These are phyloP conservation scores for Neolamprologus devosi DNA, from an alignment of 2,113 vertebrate species.

Conservation along the genomic window DNA sequence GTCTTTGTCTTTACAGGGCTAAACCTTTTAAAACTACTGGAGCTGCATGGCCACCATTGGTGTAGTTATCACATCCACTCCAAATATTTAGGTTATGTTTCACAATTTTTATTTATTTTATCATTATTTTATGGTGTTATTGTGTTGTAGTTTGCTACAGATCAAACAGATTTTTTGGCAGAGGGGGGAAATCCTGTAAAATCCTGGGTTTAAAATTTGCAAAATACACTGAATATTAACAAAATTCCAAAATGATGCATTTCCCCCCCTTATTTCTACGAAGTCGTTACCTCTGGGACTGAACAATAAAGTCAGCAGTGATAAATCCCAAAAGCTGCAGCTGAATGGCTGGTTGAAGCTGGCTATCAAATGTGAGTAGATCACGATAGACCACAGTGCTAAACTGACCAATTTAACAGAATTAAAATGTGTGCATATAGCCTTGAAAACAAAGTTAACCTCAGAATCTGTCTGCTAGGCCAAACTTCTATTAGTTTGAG, in stretches of 20 bases:
- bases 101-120: not conserved
- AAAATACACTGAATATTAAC: not conserved
- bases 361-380: not conserved
- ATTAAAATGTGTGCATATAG: not conserved
- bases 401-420: not conserved
- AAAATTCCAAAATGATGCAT: not conserved
- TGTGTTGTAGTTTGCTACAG: not conserved
- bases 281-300: not conserved
- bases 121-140: not conserved
- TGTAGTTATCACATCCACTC: not conserved
- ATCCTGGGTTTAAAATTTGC: not conserved
- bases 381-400: not conserved
- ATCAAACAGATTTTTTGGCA: not conserved
- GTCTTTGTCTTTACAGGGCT: not conserved
- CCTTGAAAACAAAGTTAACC: not conserved
- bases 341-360: not conserved
- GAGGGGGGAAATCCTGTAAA: not conserved
- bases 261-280: fast-evolving
- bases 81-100: not conserved
- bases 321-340: not conserved
- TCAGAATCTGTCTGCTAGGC: not conserved
- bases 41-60: not conserved
- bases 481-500: not conserved
- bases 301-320: not conserved
- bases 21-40: not conserved